These are phyloP conservation scores for Dione juno DNA, from an alignment of 2,888 invertebrate genomes.

Conservation along the genomic window DNA sequence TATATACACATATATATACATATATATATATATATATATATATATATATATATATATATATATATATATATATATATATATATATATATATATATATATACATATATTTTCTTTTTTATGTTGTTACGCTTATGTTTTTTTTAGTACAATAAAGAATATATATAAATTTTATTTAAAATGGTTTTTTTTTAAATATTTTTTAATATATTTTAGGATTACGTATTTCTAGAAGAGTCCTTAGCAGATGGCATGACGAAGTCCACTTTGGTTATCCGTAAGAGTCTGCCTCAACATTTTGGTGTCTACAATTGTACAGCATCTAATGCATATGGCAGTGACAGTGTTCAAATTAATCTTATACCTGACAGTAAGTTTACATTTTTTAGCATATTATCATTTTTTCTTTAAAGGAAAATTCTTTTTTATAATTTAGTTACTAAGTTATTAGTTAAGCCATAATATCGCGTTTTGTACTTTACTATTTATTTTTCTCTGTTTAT, in stretches of 20 bases:
- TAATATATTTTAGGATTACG: conserved; percentile 83
- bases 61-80: too few relatives aligned
- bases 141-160: too few relatives aligned
- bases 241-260: conserved; percentile 91
- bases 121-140: too few relatives aligned
- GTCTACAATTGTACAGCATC: conserved; percentile 97
- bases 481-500: too few relatives aligned
- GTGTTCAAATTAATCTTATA: conserved; percentile 90
- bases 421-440: too few relatives aligned
- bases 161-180: background rate
- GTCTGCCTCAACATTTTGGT: conserved; percentile 93
- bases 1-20: too few relatives aligned
- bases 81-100: too few relatives aligned
- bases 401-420: too few relatives aligned
- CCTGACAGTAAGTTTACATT: conserved; percentile 91
- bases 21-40: background rate
- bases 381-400: background rate
- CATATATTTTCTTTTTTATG: too few relatives aligned
- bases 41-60: background rate
- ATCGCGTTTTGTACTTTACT: too few relatives aligned
- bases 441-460: too few relatives aligned
- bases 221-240: conserved; percentile 88
- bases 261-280: conserved; percentile 92
- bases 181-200: background rate
- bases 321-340: conserved; percentile 94